Base-by-base conservation (phyloP, 1,140 invertebrate genomes). In the Whitmania pigra region DNA sequence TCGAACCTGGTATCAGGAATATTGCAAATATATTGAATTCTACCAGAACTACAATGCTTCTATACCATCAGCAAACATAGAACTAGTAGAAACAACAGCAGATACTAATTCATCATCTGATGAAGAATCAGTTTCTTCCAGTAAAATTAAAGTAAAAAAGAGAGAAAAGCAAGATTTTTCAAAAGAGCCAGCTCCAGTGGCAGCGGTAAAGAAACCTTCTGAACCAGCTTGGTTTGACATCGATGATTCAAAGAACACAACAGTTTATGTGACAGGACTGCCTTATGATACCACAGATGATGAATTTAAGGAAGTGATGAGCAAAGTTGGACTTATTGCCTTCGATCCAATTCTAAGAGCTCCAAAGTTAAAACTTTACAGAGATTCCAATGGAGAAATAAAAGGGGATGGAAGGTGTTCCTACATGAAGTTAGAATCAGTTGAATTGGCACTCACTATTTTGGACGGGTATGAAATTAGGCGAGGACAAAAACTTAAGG, bases 401-500 rank as follows among this genome's bases (percentile, higher is more conserved):
- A 99, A 99, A 85, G 96, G 96, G 20, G 96, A 99, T 85, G 97
- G 90, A 22, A 85, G 93, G 11, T 99, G 95, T 81, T 93, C 92
- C 76, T 99, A 98, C 78, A 94, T 99, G 27, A 97, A 94, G 87
- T 83, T 84, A 75, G 95, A 99, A 82, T 97, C 94, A 25, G 93
- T 99, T 0, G 87, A 94, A 54, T 81, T 99, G 75, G 94, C 95
- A 0, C 81, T 98, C 60, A 89, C 93, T 71, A 86, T 99, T 75
- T 81, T 99, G 25, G 96, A 99, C 86, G 95, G 92, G 0, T 90
- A 86, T 78, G 86, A 90, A 75, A 80, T 89, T 29, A 87, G 89
- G 77, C 9, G 43, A 15, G 91, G 88, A 0, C 87, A 91, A 53
- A 90, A 87, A 72, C 78, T 87, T 22, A 87, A 87, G 74, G 94